Conservation (phyloP, 2,113 vertebrate species). For the Chrysemys picta region DNA sequence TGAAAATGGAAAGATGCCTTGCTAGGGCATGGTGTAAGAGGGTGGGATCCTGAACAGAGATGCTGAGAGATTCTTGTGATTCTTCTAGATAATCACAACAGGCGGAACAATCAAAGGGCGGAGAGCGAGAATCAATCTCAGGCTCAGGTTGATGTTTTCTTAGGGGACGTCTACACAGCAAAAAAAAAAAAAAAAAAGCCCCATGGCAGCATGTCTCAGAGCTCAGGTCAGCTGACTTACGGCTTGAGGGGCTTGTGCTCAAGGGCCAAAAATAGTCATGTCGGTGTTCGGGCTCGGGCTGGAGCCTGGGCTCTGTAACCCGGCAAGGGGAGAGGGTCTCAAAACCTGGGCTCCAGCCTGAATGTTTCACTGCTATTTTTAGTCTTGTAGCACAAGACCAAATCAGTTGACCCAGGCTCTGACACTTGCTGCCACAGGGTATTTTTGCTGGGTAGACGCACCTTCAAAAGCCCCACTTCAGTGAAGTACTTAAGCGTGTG, state of each 20-base stretch:
- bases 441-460: not conserved
- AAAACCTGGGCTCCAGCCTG: not conserved
- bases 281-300: not conserved
- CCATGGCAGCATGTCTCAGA: not conserved
- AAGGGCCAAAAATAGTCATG: not conserved
- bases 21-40: not conserved
- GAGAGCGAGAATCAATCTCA: not conserved
- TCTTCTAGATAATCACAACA: not conserved
- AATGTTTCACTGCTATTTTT: not conserved
- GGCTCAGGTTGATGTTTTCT: not conserved
- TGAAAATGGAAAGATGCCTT: not conserved
- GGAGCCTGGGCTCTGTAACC: not conserved
- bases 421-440: not conserved
- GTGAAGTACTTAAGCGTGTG: not conserved
- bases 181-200: not conserved
- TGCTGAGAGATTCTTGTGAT: not conserved
- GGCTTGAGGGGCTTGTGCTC: not conserved
- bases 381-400: not conserved
- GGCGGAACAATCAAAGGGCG: not conserved
- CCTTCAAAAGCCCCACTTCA: not conserved
- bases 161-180: not conserved
- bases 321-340: too few species aligned
- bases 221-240: not conserved
- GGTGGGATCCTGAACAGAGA: accelerated
- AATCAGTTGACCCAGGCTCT: not conserved